These are phyloP conservation scores for Platyscapa corneri DNA, from an alignment of 1,140 invertebrate species.

Conservation along the genomic window DNA sequence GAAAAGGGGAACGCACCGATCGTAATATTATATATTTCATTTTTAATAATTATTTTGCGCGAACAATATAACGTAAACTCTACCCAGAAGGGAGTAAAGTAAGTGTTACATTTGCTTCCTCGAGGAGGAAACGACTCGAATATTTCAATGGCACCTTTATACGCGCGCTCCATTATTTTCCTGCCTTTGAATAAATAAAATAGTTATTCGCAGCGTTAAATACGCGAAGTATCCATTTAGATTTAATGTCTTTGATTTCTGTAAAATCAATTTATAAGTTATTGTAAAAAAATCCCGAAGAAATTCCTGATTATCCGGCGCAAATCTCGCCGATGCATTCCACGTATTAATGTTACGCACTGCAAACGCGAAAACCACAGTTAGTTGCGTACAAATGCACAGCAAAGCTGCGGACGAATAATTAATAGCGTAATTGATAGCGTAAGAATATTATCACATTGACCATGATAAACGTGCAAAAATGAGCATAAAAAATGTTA, in stretches of 20 bases:
- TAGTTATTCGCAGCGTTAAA: background rate
- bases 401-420: background rate
- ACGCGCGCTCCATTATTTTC: background rate
- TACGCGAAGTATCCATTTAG: background rate
- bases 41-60: slow-evolving; percentile 19
- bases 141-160: slow-evolving; percentile 13
- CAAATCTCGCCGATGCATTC: too few species aligned
- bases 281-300: too few species aligned
- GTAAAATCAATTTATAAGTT: too few species aligned
- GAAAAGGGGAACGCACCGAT: background rate
- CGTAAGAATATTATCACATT: background rate
- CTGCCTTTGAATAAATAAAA: background rate
- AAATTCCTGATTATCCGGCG: too few species aligned
- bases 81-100: background rate
- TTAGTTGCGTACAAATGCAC: too few species aligned
- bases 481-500: background rate
- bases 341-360: too few species aligned
- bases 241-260: too few species aligned
- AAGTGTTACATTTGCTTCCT: background rate
- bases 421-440: background rate
- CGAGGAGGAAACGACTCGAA: background rate
- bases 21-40: background rate
- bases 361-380: too few species aligned
- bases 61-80: background rate
- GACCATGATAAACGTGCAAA: background rate